Evolutionary conservation across 2,797 vertebrate genomes (phyloP).

Genomic region (Sebastes wilsoni): DNA sequence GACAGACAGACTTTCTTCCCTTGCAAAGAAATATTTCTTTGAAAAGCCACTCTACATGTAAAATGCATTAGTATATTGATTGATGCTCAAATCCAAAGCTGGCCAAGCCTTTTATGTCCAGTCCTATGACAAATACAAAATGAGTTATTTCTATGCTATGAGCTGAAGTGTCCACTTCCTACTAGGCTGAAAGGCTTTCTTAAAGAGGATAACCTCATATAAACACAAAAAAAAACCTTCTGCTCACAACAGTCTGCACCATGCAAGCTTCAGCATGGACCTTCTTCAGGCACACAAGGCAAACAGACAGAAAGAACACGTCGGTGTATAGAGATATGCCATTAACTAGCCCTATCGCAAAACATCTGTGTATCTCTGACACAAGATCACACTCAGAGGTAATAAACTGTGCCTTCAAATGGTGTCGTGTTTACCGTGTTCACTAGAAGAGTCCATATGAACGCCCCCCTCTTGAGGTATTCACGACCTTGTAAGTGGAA

Average conservation of each 20-base stretch:
- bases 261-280: background rate
- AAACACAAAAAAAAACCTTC: background rate
- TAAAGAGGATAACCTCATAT: background rate
- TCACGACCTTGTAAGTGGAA: too few species aligned
- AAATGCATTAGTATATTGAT: background rate
- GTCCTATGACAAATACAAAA: background rate
- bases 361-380: background rate
- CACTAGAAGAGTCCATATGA: too few species aligned
- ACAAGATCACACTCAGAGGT: background rate
- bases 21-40: background rate
- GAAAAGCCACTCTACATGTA: background rate
- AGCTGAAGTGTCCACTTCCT: background rate
- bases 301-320: background rate
- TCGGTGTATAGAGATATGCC: background rate
- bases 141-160: too few species aligned
- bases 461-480: too few species aligned
- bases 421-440: too few species aligned
- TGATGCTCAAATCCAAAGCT: background rate
- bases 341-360: background rate
- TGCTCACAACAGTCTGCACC: background rate
- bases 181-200: background rate
- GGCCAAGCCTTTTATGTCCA: background rate
- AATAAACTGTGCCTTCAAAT: too few species aligned
- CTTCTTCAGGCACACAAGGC: background rate
- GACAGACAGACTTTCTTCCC: background rate